Base-by-base conservation (phyloP, 2,797 vertebrate species). In the Todus mexicanus region DNA sequence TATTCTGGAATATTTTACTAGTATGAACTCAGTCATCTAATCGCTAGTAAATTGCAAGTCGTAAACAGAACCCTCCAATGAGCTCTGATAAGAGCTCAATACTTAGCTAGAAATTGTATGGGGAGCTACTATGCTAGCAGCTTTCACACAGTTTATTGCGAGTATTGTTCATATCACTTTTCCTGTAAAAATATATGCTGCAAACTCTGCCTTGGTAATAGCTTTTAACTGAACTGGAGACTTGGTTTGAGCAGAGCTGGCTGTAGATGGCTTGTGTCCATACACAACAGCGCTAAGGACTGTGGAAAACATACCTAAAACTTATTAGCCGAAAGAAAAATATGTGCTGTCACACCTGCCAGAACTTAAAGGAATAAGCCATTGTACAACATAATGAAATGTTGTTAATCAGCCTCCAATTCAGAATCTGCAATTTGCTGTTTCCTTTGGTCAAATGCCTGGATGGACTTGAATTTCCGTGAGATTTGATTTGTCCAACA, bases 31-130 rank as follows among this genome's bases (percentile, higher is more conserved):
- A 40, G 57, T 82, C 33, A 78, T 84, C 64, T 96, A 85, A 90
- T 92, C 89, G 42, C 63, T 68, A 51, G 72, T 89, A 84, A 93
- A 89, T 92, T 90, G 72, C 45, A 71, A 87, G 74, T 88, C n/a
- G 4, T 94, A 76, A 90, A 75, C 43, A 59, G 81, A 92, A 47
- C 47, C 26, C 65, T 92, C 84, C 3, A 19, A 90, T 93, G 92
- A 92, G 65, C 63, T 79, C 72, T 79, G 64, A 12, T 89, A 69
- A 74, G 69, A 90, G 31, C 72, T 87, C 15, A 6, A 37, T 87
- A 61, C 35, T 77, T 80, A 66, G 48, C 48, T 70, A 71, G 69
- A 87, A 89, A 87, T 81, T 75, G 38, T 85, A 17, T 54, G 29
- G 87, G 75, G 84, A 95, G 40, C 42, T 74, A 18, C 82, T 92